Base-by-base conservation (phyloP, 2,113 vertebrate genomes). In the Hemicordylus capensis region DNA sequence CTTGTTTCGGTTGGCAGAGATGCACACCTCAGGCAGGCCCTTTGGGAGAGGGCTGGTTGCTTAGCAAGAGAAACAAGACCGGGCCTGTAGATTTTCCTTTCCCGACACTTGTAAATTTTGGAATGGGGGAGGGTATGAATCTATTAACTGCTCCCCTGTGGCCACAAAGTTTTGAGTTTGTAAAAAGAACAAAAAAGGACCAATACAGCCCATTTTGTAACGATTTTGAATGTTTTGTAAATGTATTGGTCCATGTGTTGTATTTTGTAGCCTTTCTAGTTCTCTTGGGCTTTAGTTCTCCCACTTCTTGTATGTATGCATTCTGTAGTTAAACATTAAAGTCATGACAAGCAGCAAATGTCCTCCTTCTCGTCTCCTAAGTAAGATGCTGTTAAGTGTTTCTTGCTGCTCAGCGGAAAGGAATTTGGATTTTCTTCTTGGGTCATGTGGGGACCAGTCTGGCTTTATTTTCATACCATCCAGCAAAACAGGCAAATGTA, bases 251-350 rank as follows among this genome's bases (percentile, higher is more conserved):
- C 98, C 98, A 91, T 73, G 96, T 98, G 97, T 97, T 98, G 96
- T 98, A 97, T 98, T 98, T 98, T 98, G 97, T 98, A 98, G 98
- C 97, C 96, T 98, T 98, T 97, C 94, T 98, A 98, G 98, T 97
- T 96, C 93, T 96, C 93, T 92, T 92, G 97, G 96, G 96, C 97
- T 98, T 97, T 97, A 97, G 96, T 97, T 98, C 96, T 97, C 97
- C 97, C 97, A 97, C 96, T 97, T 97, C 97, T 96, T 98, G 95
- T 98, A 98, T 97, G 97, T 98, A 96, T 97, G 97, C 97, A 98
- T 97, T 97, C 96, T 97, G 97, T 95, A 98, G 98, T 98, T 97
- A 97, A 96, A 97, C 97, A 98, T 98, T 98, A 97, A 97, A 97
- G 95, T 98, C 96, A 96, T 98, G 97, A 97, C 96, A 90, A 92